phyloP scores from a whole-genome alignment of 2,797 vertebrate species.

The Orientallactaga sibirica region DNA sequence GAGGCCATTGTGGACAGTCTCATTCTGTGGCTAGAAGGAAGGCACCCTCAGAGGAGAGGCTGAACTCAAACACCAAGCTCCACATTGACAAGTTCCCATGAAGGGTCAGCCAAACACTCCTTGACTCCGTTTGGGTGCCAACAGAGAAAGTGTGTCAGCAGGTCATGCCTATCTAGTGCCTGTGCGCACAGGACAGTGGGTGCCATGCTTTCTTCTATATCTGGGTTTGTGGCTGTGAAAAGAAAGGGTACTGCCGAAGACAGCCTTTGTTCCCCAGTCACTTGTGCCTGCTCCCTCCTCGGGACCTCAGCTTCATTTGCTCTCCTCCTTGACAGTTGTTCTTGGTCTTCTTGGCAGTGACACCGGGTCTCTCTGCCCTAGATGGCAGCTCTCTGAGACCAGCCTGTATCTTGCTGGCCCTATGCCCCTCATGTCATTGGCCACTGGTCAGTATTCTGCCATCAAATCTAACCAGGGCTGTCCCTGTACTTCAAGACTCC shows the following conservation, averaged over 20 bases:
- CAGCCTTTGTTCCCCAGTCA: not conserved
- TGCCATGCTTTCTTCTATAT: not conserved
- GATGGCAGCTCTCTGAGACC: not conserved
- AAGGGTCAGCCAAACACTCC: not conserved
- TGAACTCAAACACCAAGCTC: not conserved
- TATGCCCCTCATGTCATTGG: not conserved
- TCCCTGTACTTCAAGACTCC: not conserved
- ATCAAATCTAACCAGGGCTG: not conserved
- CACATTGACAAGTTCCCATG: too few species aligned
- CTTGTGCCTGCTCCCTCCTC: accelerated
- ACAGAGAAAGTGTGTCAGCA: not conserved
- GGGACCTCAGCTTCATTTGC: too few species aligned
- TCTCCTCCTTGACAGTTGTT: not conserved
- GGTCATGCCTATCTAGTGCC: not conserved
- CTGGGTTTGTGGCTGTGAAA: not conserved
- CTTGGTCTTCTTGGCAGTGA: not conserved
- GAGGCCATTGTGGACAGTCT: not conserved
- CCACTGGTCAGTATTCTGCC: not conserved
- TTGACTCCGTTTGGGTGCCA: not conserved
- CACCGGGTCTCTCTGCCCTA: not conserved
- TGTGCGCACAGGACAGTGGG: not conserved
- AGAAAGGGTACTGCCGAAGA: not conserved
- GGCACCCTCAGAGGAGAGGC: not conserved
- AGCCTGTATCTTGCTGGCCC: not conserved
- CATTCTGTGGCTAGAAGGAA: not conserved